phyloP scores from a whole-genome alignment of 2,797 vertebrate genomes.

The Nannoperca obscura region DNA sequence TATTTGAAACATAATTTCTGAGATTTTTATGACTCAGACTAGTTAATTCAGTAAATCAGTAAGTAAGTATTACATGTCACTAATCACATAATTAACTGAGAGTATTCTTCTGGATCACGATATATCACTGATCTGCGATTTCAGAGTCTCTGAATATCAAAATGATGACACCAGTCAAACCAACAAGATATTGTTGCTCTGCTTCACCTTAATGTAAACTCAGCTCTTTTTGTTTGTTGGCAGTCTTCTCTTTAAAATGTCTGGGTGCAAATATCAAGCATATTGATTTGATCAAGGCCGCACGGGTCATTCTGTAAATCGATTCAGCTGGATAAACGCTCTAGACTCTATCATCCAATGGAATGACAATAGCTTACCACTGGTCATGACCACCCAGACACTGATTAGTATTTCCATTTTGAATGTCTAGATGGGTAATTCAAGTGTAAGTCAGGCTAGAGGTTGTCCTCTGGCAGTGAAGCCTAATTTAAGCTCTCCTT shows the following conservation, averaged over 20 bases:
- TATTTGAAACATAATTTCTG: neutral
- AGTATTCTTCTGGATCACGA: neutral
- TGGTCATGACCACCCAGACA: neutral
- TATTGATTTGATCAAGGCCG: constrained; percentile 1
- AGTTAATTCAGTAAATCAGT: neutral
- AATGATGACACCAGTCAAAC: constrained; percentile 2
- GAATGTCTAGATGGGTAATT: neutral
- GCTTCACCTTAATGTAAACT: neutral
- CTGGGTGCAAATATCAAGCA: constrained; percentile 3
- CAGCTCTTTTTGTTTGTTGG: constrained; percentile 9
- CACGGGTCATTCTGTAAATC: constrained; percentile 21
- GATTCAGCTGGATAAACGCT: neutral
- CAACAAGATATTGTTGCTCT: neutral
- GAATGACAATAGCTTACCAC: neutral
- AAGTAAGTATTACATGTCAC: neutral
- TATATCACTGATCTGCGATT: neutral
- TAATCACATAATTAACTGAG: neutral
- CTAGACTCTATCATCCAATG: neutral
- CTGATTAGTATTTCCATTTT: constrained; percentile 17
- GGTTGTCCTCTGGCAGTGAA: neutral
- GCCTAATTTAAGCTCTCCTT: constrained; percentile 5
- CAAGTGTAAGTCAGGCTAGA: constrained; percentile 1
- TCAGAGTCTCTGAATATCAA: neutral
- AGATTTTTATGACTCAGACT: neutral
- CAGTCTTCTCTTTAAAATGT: neutral